These are phyloP conservation scores for Myzus persicae DNA, from an alignment of 1,140 invertebrate genomes.

Conservation along the genomic window DNA sequence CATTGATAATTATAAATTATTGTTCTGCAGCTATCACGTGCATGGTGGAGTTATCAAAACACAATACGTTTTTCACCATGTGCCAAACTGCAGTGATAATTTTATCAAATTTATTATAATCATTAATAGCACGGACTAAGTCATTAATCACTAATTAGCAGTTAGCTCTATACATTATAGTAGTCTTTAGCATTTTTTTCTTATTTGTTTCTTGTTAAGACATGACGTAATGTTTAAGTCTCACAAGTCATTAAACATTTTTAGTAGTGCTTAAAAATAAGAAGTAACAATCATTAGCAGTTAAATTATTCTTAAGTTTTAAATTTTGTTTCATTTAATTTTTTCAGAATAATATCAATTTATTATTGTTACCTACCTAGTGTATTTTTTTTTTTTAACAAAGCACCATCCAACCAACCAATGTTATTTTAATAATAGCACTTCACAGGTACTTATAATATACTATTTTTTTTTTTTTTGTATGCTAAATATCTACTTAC, in stretches of 20 bases:
- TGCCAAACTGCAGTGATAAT: too few species aligned
- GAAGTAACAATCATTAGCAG: background rate
- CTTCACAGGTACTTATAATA: background rate
- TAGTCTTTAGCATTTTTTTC: too few species aligned
- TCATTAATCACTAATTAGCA: background rate
- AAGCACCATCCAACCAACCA: background rate
- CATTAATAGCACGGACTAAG: background rate
- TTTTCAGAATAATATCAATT: background rate
- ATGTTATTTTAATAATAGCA: background rate
- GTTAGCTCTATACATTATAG: too few species aligned
- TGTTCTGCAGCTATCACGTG: background rate
- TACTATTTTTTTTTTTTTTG: background rate
- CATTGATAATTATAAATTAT: background rate
- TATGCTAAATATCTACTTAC: background rate
- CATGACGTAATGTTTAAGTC: background rate
- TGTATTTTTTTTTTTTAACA: background rate
- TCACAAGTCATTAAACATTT: background rate
- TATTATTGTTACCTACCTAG: too few species aligned
- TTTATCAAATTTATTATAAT: background rate
- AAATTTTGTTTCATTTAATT: background rate
- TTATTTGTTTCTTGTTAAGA: background rate
- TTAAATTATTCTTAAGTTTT: background rate
- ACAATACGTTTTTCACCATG: background rate
- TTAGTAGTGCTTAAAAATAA: background rate
- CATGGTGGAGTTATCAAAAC: background rate